Evolutionary conservation across 2,113 vertebrate genomes (phyloP), one percentile per base, ranked within the genome.

Genomic region (Gorsachius goisagi): DNA sequence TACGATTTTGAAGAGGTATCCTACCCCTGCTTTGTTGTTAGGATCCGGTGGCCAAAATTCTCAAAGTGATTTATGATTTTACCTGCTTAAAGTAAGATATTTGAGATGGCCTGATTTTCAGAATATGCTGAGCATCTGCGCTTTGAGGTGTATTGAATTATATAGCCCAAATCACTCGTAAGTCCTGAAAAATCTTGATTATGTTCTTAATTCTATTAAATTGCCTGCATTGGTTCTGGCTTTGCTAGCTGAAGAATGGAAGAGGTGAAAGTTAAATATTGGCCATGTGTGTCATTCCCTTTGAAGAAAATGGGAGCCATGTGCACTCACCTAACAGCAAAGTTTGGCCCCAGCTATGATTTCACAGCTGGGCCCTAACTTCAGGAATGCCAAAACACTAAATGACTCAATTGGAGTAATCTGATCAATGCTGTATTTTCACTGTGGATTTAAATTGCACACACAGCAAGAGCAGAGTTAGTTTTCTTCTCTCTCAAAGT

Each of bases 221-320:
- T 94, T 96, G 94, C 87, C 89, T 95, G 37, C 67, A 35, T n/a
- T 83, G 93, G 85, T 93, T 95, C 91, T 93, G 94, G 87, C 94
- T 96, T 87, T 89, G 74, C 92, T 89, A 58, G 87, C 71, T 95
- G 72, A 89, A 95, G 93, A 95, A 94, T 95, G 87, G 96, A 92
- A 94, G 77, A 97, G 91, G 93, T 95, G 96, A 97, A 95, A 96
- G 96, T 92, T 93, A 97, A 95, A 96, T 95, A 95, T 85, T 95
- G 96, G 93, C 94, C 95, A 97, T 97, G 87, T 96, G 96, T 95
- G 96, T 85, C 94, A 82, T 73, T 95, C 91, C 67, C 97, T 97
- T 95, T 97, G 96, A 97, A 97, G 97, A 97, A 97, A 97, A 97
- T 97, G 84, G 95, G 96, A 97, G 95, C 95, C 96, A 97, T 96